phyloP scores from a whole-genome alignment of 2,888 invertebrate species.

The Polydrusus cervinus region DNA sequence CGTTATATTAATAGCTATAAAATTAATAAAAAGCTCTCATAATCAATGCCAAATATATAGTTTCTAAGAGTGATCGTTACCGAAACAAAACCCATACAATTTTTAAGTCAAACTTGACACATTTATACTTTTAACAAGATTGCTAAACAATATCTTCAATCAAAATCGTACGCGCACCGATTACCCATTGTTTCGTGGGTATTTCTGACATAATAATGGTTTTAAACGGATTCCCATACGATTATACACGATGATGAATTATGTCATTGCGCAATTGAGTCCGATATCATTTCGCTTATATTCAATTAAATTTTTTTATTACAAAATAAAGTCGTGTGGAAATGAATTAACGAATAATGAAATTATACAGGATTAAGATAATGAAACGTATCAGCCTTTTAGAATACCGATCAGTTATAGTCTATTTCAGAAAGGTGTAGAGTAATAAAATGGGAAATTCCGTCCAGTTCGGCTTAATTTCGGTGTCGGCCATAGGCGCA shows the following conservation, averaged over 20 bases:
- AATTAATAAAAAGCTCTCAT: no score
- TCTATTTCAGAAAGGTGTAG: no score
- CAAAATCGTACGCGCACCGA: slow-evolving; percentile 19
- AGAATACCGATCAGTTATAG: no score
- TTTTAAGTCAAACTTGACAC: slow-evolving; percentile 29
- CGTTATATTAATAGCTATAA: no score
- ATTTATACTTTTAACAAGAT: slow-evolving; percentile 11
- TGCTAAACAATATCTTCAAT: slow-evolving; percentile 32
- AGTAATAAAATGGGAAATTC: no score
- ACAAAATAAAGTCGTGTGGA: background rate
- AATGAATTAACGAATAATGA: background rate
- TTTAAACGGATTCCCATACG: slow-evolving; percentile 44
- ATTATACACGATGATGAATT: slow-evolving; percentile 32
- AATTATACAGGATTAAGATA: no score
- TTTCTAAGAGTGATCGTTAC: background rate
- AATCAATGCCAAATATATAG: background rate
- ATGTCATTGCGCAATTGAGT: slow-evolving; percentile 35
- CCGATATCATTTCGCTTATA: slow-evolving; percentile 27
- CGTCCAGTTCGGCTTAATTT: no score
- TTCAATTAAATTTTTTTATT: slow-evolving; percentile 20
- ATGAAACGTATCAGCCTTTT: no score
- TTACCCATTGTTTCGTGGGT: slow-evolving; percentile 36
- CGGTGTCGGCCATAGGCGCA: no score
- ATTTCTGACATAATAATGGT: slow-evolving; percentile 40
- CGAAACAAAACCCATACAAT: background rate